Base-by-base conservation (phyloP, 2,113 vertebrate species). In the Oceanodroma tethys region DNA sequence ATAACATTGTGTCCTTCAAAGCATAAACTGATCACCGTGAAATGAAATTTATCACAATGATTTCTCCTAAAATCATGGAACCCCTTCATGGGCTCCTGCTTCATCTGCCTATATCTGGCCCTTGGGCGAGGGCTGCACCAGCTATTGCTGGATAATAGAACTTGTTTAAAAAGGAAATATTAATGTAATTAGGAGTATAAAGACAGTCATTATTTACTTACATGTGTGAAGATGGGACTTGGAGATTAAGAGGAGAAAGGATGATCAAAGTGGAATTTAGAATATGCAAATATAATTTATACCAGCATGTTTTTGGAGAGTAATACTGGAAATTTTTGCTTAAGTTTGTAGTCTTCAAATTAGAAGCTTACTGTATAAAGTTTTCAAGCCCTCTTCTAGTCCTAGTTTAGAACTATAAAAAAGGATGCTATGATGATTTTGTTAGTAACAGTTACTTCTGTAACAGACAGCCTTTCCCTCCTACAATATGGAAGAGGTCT, bases 31-130 rank as follows among this genome's bases (percentile, higher is more conserved):
- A 68, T 72, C 26, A 19, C 56, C 19, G 6, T 11, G 34, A 81
- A 79, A 75, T 71, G 3, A 63, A 81, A 68, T 47, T 40, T 53
- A 58, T 66, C 53, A 50, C 55, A 88, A 34, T 17, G 36, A 36
- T 72, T 84, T 88, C 26, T 89, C 52, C 52, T 81, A 27, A 53
- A 95, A 73, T 26, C 21, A 17, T 16, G 53, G 47, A 20, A 70
- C 2, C 3, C 19, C 11, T 36, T 60, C 9, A 4, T 11, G 52
- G 34, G 45, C 59, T 82, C 23, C 40, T 73, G 30, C 65, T 87
- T 74, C 65, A 40, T 30, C 25, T 0, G 0, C 26, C 34, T 36
- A 20, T 0, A 0, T 38, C 43, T 71, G 47, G 43, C 27, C 50
- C 58, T 91, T 89, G 52, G 23, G 22, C 1, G 1, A 66, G 29